Base-by-base conservation (phyloP, 2,797 vertebrate genomes). In the Danio choprae region DNA sequence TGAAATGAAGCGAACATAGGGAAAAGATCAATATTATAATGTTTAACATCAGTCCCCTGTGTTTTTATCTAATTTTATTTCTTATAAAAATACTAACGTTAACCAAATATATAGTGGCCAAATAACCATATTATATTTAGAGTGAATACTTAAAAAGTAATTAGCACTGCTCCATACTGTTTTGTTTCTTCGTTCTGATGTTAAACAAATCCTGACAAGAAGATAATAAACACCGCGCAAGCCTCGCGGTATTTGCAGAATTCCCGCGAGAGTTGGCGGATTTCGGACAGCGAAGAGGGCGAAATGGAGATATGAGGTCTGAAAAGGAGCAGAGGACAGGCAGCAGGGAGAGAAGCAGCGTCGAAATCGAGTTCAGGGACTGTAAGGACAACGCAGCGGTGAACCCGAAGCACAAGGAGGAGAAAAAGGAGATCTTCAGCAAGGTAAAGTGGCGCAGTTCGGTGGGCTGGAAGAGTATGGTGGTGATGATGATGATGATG, bases 401-500 rank as follows among this genome's bases (percentile, higher is more conserved):
- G 2, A 91, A 88, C 79, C 60, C 79, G 3, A 95, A 94, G 80
- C 92, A 90, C 82, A 95, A 95, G 56, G 94, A 95, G 48, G 94
- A 95, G 88, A 95, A 94, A 87, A 95, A 92, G 51, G 94, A 95
- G 87, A 86, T 94, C 40, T 95, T 94, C 11, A 91, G 92, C 0
- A 94, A 94, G 93, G 93, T 95, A 79, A 5, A 13, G 88, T 72
- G 15, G 22, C 68, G 81, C 79, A 79, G n/a, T 29, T 59, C 9
- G 12, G 43, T 18, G 5, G 16, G 63, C 7, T 48, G 29, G 13
- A 60, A 40, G 55, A 29, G 29, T 43, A 63, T 16, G 64, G 51
- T 53, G 76, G 46, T 15, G 50, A 18, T 15, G 71, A 38, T 56
- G 60, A 79, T 58, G 77, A 18, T 70, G 73, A 29, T 46, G 53